Evolutionary conservation across 2,888 invertebrate genomes (phyloP).

Genomic region (Eurytoma adleriae): DNA sequence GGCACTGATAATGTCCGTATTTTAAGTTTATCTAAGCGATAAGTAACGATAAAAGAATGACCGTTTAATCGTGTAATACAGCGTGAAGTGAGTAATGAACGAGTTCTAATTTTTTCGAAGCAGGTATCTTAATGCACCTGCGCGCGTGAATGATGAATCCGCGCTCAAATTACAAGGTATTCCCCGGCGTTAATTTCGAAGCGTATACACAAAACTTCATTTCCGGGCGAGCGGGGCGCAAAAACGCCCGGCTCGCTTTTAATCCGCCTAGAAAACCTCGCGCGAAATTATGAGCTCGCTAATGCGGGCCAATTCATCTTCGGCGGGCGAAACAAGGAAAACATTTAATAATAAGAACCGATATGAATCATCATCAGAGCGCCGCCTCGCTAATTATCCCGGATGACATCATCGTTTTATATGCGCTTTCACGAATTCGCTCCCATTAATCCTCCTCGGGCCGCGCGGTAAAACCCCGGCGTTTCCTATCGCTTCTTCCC

Average conservation of each 20-base stretch:
- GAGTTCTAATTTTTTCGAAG: too few relatives aligned
- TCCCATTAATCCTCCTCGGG: not conserved
- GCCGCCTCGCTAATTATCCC: slow-evolving; percentile 34
- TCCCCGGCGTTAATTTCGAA: too few relatives aligned
- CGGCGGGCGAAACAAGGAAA: not conserved
- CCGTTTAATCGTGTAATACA: too few relatives aligned
- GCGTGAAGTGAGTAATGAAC: too few relatives aligned
- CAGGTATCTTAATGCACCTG: too few relatives aligned
- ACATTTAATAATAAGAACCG: slow-evolving; percentile 11
- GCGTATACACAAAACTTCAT: too few relatives aligned
- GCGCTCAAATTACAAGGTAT: too few relatives aligned
- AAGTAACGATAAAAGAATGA: too few relatives aligned
- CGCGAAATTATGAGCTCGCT: not conserved
- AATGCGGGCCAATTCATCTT: not conserved
- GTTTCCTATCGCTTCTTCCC: not conserved
- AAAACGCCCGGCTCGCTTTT: not conserved
- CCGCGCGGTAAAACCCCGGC: not conserved
- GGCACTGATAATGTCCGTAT: too few relatives aligned
- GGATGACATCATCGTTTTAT: slow-evolving; percentile 42
- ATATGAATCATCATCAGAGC: slow-evolving; percentile 22
- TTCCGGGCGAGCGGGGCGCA: too few relatives aligned
- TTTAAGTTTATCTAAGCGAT: too few relatives aligned
- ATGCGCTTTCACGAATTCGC: slow-evolving; percentile 4
- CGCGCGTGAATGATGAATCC: too few relatives aligned
- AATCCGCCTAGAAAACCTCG: not conserved